Evolutionary conservation across 2,797 vertebrate species (phyloP).

Genomic region (Nyctibius grandis): DNA sequence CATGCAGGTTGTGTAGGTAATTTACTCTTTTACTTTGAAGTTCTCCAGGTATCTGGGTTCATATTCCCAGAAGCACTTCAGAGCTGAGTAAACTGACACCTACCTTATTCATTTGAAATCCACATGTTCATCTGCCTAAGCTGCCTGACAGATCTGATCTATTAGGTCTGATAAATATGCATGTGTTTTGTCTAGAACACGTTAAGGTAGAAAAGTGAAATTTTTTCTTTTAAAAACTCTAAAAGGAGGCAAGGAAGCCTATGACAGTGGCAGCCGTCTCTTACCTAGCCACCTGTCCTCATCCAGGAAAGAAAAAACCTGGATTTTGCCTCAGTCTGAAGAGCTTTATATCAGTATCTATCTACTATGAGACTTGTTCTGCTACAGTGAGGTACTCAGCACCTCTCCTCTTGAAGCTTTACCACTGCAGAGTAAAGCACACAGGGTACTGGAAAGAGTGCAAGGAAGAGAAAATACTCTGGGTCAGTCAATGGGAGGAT

Average conservation of each 20-base stretch:
- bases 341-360: neutral
- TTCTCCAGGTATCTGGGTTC: neutral
- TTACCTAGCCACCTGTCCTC: neutral
- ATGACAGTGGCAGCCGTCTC: neutral
- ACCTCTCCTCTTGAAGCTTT: neutral
- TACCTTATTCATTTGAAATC: neutral
- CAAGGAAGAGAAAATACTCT: neutral
- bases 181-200: neutral
- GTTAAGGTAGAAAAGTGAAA: neutral
- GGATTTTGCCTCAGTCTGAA: neutral
- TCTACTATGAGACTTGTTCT: neutral
- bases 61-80: neutral
- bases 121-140: neutral
- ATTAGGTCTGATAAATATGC: neutral
- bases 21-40: neutral
- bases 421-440: neutral
- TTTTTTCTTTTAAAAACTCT: neutral
- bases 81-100: neutral
- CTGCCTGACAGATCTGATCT: neutral
- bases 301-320: neutral
- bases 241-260: neutral
- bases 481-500: neutral
- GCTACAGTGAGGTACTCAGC: neutral
- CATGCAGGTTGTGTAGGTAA: neutral
- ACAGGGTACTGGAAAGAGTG: neutral